Evolutionary conservation across 1,140 invertebrate genomes (phyloP), one percentile per base, ranked within the genome.

Genomic region (Drosophila mayri): DNA sequence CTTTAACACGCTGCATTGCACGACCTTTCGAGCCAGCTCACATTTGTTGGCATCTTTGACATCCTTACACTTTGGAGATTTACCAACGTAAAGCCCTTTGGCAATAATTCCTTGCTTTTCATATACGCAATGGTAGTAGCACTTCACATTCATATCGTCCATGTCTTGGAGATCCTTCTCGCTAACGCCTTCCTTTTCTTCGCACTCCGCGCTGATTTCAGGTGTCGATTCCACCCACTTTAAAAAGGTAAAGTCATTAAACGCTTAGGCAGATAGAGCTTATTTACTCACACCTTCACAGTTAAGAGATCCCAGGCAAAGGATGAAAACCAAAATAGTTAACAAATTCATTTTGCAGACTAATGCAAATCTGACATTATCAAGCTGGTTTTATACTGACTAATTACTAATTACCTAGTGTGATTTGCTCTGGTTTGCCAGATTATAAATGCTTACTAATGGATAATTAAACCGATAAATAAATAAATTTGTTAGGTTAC

Each of bases 51-150:
- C 28, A 32, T 50, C n/a, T 11, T 4, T 14, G n/a, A 20, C 2
- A 4, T 0, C 11, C 3, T 12, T 0, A 30, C 49, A 50, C 0
- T 1, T 7, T 3, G 0, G 0, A 12, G 4, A 0, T 8, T 20
- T 12, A 18, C 28, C 47, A 2, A 11, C 10, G 47, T 50, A 50
- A 12, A 11, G 1, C 18, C 49, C 49, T 20, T 52, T 14, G n/a
- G 11, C 11, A 4, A 52, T 52, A 18, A 20, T 4, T 35, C 30
- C n/a, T 9, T 20, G 18, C 3, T 52, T 32, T 35, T 52, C 30
- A 11, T 20, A 52, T 20, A 52, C 1, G 49, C 49, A 50, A 14
- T 32, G 49, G 11, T 50, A 32, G 28, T 32, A 50, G n/a, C 49
- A 52, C 11, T 52, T 35, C 30, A 35, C 11, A 20, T 1, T 35